Conservation (phyloP, 2,888 invertebrate species). For the Euclidia mi region DNA sequence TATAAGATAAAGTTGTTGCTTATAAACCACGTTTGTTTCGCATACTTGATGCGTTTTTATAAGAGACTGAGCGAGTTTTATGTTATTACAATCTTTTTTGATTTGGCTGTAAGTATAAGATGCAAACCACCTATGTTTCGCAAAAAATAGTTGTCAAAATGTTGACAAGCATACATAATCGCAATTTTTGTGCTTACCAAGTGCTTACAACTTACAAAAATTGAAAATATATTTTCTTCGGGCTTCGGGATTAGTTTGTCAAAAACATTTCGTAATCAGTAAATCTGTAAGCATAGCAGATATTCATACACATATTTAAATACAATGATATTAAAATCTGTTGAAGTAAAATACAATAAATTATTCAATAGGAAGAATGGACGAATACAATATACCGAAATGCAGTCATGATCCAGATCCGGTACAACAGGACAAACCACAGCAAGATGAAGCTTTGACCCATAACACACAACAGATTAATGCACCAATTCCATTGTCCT, state of each 20-base stretch:
- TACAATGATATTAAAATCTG: too few species aligned
- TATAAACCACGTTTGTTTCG: too few species aligned
- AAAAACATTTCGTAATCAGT: neutral
- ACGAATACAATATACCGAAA: slow-evolving; percentile 42
- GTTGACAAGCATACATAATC: neutral
- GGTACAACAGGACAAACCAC: slow-evolving; percentile 16
- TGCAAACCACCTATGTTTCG: too few species aligned
- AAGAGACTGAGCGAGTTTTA: too few species aligned
- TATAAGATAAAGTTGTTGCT: too few species aligned
- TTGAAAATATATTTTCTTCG: too few species aligned
- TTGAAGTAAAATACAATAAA: too few species aligned
- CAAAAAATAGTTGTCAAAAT: neutral
- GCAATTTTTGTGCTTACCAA: too few species aligned
- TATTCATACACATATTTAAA: too few species aligned
- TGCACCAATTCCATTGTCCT: slow-evolving; percentile 14
- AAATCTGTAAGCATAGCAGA: neutral
- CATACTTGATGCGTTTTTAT: too few species aligned
- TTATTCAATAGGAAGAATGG: slow-evolving; percentile 42
- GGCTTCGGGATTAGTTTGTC: too few species aligned
- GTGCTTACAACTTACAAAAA: too few species aligned
- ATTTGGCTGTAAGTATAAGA: neutral
- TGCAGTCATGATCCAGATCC: slow-evolving; percentile 48
- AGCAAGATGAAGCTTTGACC: slow-evolving; percentile 17
- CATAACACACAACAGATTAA: slow-evolving; percentile 4
- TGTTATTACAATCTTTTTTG: neutral